Base-by-base conservation (phyloP, 2,797 vertebrate species). In the Rhinoraja longicauda region DNA sequence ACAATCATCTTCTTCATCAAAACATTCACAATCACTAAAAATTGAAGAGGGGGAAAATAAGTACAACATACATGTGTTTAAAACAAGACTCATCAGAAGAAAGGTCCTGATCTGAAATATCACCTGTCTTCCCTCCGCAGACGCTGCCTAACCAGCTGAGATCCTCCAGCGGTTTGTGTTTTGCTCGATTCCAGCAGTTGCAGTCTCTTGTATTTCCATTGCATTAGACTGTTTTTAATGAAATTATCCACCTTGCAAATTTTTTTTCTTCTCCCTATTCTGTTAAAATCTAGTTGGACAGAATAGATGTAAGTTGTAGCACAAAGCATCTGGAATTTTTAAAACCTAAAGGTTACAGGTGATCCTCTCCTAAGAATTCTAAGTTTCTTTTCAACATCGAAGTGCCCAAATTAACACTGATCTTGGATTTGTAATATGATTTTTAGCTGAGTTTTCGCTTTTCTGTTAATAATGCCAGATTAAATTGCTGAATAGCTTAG, bases 391-490 rank as follows among this genome's bases (percentile, higher is more conserved):
- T 15, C 59, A 29, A 21, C 1, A 9, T 88, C 32, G 32, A 17
- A 17, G 15, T 17, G 32, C n/a, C 59, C n/a, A 9, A 64, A 17
- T 19, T 88, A 82, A 29, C 59, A 88, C 84, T 36, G 15, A n/a
- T 64, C 59, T 88, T 88, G 17, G 62, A 59, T 93, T 93, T 86
- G 57, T 73, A 29, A 3, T 94, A 93, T 0, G 92, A 90, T 93
- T 94, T 94, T 0, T 93, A 93, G 94, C 93, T 93, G 94, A 93
- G 93, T 81, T 94, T 95, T 57, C 93, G 93, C 88, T 95, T 94
- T 93, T 32, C 94, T 95, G 94, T 86, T 86, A 10, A 86, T 86
- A 32, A 86, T 15, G 57, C 26, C 82, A 62, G 59, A 15, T 67
- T 21, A 88, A 88, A 64, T 12, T 19, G 21, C 17, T 32, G 29